Base-by-base conservation (phyloP, 2,797 vertebrate genomes). In the Tolypeutes matacus region DNA sequence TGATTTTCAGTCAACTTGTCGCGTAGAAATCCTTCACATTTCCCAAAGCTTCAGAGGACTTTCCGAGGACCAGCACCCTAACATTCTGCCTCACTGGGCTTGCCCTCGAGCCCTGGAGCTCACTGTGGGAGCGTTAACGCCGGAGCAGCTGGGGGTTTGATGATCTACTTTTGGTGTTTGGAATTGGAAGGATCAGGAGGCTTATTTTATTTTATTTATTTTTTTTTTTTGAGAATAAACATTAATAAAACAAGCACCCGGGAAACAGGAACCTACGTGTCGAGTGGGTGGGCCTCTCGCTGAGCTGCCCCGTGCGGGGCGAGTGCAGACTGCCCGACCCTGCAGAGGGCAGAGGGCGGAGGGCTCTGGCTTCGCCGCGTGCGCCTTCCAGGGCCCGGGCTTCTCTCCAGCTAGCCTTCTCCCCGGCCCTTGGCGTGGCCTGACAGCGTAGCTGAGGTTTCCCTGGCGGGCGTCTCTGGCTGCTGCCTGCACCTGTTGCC, bases 401-500 rank as follows among this genome's bases (percentile, higher is more conserved):
- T 67, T 1, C 25, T 21, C 75, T n/a, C 67, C 51, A 7, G 21
- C 39, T 0, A 11, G 12, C 11, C 39, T n/a, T 23, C 36, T 25
- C 36, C 42, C 1, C 12, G 10, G 9, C 7, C 51, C 67, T 10
- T 0, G 0, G 15, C 7, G 3, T 7, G 20, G 0, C 67, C 86
- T 75, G 75, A 15, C 10, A 81, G 84, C 80, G 93, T n/a, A 91
- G 70, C 46, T 34, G 95, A 42, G 88, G 94, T 70, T 76, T 73
- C 29, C 94, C 83, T 65, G 70, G 93, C 84, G n/a, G 89, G 49
- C 8, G 80, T 18, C 91, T 89, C 56, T 53, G 67, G 89, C 75
- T 96, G 96, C 85, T 3, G 39, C 92, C 94, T 89, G 21, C 83
- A 95, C 94, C 95, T 87, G 56, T 21, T 89, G 58, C 95, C 92